Conservation (phyloP, 2,888 invertebrate genomes). For the Ptychoptera albimana region DNA sequence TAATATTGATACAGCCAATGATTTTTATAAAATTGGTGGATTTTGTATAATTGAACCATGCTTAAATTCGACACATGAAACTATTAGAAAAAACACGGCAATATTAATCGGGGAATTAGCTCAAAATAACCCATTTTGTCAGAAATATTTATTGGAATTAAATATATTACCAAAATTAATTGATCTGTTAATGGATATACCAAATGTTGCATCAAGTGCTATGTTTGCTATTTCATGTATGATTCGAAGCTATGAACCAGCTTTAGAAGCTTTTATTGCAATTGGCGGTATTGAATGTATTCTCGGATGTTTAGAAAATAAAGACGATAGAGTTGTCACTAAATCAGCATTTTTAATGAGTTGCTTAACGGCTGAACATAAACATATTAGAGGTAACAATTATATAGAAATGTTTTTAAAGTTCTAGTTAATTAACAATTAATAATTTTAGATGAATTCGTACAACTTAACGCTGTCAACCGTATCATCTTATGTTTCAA, state of each 20-base stretch:
- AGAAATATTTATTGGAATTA: constrained; percentile 48
- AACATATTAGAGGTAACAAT: constrained; percentile 37
- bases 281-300: constrained; percentile 51
- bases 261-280: constrained; percentile 41
- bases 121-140: constrained; percentile 77
- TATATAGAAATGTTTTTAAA: not conserved
- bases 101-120: constrained; percentile 59
- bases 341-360: constrained; percentile 59
- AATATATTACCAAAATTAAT: constrained; percentile 48
- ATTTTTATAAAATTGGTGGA: constrained; percentile 74
- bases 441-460: constrained; percentile 13
- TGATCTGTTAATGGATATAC: constrained; percentile 37
- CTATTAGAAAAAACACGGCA: constrained; percentile 46
- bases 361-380: constrained; percentile 37
- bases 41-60: constrained; percentile 54
- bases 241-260: constrained; percentile 43
- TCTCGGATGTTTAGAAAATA: constrained; percentile 39
- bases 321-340: constrained; percentile 40
- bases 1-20: constrained; percentile 65
- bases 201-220: constrained; percentile 46
- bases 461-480: constrained; percentile 11
- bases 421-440: not conserved
- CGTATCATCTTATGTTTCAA: too few species aligned
- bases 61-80: constrained; percentile 41
- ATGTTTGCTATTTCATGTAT: constrained; percentile 69